phyloP scores from a whole-genome alignment of 2,113 vertebrate species.

The Scytalopus superciliaris region DNA sequence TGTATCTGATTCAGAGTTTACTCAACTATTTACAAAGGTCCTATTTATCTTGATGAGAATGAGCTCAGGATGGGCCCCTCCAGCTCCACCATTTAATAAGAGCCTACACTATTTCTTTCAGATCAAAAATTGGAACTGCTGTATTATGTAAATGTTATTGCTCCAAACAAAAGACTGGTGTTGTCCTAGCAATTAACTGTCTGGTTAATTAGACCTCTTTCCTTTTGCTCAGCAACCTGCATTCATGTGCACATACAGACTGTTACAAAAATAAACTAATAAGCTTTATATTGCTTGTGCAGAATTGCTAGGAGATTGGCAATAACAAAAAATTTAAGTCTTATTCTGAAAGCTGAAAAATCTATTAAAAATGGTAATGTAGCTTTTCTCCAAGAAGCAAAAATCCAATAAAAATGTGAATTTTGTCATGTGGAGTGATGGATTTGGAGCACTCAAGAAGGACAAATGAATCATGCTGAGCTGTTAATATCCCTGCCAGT shows the following conservation, averaged over 20 bases:
- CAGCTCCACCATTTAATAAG: background rate
- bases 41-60: background rate
- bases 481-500: constrained; percentile 58
- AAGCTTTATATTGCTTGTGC: background rate
- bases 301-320: background rate
- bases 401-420: constrained; percentile 48
- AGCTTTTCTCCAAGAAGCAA: constrained; percentile 1
- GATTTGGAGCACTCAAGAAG: constrained; percentile 57
- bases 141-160: constrained; percentile 53
- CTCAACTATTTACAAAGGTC: background rate
- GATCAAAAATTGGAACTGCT: constrained; percentile 16
- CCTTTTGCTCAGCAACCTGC: constrained; percentile 53
- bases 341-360: constrained; percentile 2
- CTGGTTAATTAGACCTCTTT: constrained; percentile 53
- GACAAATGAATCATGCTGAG: constrained; percentile 65
- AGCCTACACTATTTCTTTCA: background rate
- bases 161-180: constrained; percentile 28
- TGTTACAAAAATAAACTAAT: constrained; percentile 28
- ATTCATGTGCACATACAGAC: background rate
- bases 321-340: background rate
- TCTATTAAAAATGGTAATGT: constrained; percentile 49
- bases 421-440: constrained; percentile 42
- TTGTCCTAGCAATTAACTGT: constrained; percentile 57
- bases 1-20: background rate
- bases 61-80: background rate